Conservation (phyloP, 2,888 invertebrate species). For the Drosophila trichaetosa region DNA sequence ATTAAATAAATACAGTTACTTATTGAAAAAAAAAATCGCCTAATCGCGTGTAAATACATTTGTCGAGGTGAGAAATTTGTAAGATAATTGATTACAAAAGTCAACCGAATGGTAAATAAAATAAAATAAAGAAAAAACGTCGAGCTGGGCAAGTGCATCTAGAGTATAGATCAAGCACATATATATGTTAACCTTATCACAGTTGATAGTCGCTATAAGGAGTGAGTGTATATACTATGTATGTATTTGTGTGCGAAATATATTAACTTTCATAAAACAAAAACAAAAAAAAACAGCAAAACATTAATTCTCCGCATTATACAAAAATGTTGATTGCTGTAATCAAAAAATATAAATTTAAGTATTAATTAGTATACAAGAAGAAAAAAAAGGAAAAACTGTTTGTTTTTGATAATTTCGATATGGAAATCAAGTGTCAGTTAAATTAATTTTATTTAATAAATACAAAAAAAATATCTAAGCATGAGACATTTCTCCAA, state of each 20-base stretch:
- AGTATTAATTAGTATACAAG: constrained; percentile 55
- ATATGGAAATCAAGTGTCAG: constrained; percentile 59
- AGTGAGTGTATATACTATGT: constrained; percentile 26
- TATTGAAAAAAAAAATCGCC: constrained; percentile 53
- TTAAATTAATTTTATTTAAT: constrained; percentile 69
- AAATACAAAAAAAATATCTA: constrained; percentile 41
- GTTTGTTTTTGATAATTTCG: constrained; percentile 67
- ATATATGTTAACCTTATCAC: constrained; percentile 37
- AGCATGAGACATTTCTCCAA: neutral
- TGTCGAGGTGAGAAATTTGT: constrained; percentile 65
- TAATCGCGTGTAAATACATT: constrained; percentile 70
- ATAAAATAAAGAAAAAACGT: constrained; percentile 1
- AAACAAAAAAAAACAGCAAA: neutral
- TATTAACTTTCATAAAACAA: constrained; percentile 28
- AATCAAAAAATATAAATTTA: constrained; percentile 57
- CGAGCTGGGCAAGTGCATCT: constrained; percentile 27
- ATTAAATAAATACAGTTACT: constrained; percentile 39
- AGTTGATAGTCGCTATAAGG: constrained; percentile 30
- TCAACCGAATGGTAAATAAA: constrained; percentile 45
- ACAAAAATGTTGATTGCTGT: constrained; percentile 55
- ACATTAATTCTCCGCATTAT: constrained; percentile 39
- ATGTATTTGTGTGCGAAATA: constrained; percentile 9
- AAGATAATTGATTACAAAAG: constrained; percentile 67
- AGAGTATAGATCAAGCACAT: constrained; percentile 29
- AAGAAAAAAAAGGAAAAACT: constrained; percentile 32